These are phyloP conservation scores for Agapornis roseicollis DNA, from an alignment of 2,113 vertebrate genomes.

Conservation along the genomic window DNA sequence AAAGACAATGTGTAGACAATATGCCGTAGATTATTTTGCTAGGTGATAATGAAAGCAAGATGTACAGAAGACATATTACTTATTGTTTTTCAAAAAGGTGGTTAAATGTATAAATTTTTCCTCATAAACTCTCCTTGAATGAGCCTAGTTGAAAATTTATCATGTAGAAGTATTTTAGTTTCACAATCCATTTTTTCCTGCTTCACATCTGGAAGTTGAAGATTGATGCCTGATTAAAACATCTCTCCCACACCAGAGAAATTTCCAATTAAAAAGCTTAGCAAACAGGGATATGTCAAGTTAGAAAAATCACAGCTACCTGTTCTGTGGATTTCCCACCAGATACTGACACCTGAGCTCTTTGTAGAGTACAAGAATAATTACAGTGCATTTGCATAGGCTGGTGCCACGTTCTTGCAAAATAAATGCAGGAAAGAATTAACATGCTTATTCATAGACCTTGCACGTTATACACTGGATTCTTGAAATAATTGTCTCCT, in stretches of 20 bases:
- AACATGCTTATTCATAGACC: not conserved
- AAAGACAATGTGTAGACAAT: not conserved
- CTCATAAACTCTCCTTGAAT: conserved; percentile 3
- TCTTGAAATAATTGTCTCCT: not conserved
- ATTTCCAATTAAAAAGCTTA: conserved; percentile 49
- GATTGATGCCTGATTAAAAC: conserved; percentile 52
- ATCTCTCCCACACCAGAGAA: not conserved
- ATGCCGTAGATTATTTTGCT: conserved; percentile 27
- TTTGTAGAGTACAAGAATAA: conserved; percentile 26
- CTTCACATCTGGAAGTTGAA: not conserved
- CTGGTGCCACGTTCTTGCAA: not conserved
- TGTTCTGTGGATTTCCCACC: conserved; percentile 8
- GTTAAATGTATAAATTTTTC: conserved; percentile 12
- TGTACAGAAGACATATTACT: conserved; percentile 42
- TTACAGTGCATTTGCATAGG: conserved; percentile 36
- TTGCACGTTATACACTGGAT: not conserved
- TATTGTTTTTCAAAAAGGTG: not conserved
- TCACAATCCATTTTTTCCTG: not conserved
- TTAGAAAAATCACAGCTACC: conserved; percentile 39
- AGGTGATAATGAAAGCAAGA: conserved; percentile 19
- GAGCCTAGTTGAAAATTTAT: not conserved
- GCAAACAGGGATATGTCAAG: conserved; percentile 38
- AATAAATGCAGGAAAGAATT: not conserved
- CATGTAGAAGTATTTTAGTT: not conserved
- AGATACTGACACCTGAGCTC: conserved; percentile 20